Evolutionary conservation across 2,888 invertebrate genomes (phyloP), one percentile per base, ranked within the genome.

Genomic region (Muschampia plurimacula): DNA sequence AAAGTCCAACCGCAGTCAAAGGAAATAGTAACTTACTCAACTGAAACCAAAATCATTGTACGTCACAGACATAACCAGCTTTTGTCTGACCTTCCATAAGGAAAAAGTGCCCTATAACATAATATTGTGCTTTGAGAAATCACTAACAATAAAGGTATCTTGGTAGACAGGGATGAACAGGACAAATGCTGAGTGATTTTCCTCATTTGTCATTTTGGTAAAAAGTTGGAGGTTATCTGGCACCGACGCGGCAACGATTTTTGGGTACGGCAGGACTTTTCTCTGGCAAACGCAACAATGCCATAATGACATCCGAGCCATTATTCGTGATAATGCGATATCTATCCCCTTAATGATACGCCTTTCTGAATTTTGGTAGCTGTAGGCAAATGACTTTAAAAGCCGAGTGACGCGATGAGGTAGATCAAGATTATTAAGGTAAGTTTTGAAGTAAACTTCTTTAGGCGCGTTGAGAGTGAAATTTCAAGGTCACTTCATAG

Each of bases 141-240:
- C 36, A 36, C 74, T 32, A 52, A 74, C 55, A 69, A 69, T 69
- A 69, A 70, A 70, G 70, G 70, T 70, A 70, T 70, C 70, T 55
- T 41, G 52, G 44, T 28, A 67, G 67, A 64, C 49, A 28, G 41
- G 46, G 64, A 59, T 57, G 55, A 70, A 73, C 44, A 68, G 81
- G 85, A 87, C 87, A 85, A 88, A 89, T 87, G 82, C 74, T 72
- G 82, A 83, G 83, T 82, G 87, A 86, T 84, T 83, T 83, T 77
- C 59, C 67, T 76, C 84, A 84, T 89, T 89, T 89, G 84, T 90
- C 89, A 89, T 89, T 86, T 81, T 80, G 78, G 80, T 82, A 83
- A 83, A 85, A 86, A 70, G 69, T 64, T 64, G 52, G 41, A 55
- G 69, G 78, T 80, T 79, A 79, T 81, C 80, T 77, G 74, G 68